phyloP scores from a whole-genome alignment of 1,140 invertebrate species.

The Brachionus asplanchnoidis region DNA sequence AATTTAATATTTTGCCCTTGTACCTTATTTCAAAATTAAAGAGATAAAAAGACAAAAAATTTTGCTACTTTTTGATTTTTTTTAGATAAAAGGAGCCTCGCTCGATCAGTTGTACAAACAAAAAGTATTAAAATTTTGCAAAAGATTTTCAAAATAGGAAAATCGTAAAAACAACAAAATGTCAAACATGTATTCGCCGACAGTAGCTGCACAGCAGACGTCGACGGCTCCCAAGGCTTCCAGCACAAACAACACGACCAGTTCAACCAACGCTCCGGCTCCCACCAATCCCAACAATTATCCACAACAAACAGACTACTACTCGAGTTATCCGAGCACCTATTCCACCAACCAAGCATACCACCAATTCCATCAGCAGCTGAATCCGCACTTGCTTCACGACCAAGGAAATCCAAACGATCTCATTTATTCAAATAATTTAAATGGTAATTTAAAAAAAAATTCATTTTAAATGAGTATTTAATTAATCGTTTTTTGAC shows the following conservation, averaged over 20 bases:
- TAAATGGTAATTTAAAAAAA: not conserved
- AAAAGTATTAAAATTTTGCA: not conserved
- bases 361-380: not conserved
- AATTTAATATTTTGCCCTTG: too few relatives aligned
- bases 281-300: not conserved
- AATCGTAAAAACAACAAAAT: not conserved
- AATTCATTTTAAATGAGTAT: not conserved
- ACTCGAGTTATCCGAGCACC: not conserved
- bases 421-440: not conserved
- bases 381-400: not conserved
- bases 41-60: too few relatives aligned
- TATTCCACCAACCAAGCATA: not conserved
- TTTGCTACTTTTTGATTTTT: too few relatives aligned
- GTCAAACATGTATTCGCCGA: not conserved
- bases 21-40: too few relatives aligned
- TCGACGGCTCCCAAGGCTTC: not conserved
- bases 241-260: not conserved
- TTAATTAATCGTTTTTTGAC: not conserved
- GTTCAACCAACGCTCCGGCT: not conserved
- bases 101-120: not conserved
- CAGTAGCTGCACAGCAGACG: not conserved
- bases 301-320: not conserved
- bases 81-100: too few relatives aligned
- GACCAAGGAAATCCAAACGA: not conserved
- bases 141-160: not conserved